Evolutionary conservation across 2,888 invertebrate species (phyloP).

Genomic region (Autographa pulchrina): DNA sequence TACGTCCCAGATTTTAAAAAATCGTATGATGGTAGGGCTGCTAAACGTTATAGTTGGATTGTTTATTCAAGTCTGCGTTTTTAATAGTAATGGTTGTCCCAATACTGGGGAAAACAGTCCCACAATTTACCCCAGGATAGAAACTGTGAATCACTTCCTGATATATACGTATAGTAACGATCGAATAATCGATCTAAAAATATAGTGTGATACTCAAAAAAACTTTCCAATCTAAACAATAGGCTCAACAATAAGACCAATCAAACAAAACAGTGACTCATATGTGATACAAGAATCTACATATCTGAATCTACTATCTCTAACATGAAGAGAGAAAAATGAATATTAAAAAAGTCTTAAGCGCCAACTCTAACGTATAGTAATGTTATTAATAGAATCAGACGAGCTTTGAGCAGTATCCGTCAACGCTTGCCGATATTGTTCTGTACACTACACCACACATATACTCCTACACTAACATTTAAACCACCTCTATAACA

Average conservation of each 20-base stretch:
- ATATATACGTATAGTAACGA: too few relatives aligned
- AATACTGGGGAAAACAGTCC: not conserved
- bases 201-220: conserved; percentile 21
- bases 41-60: not conserved
- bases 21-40: not conserved
- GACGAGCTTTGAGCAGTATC: conserved; percentile 72
- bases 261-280: conserved; percentile 35
- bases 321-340: conserved; percentile 37
- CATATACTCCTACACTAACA: not conserved
- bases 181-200: too few relatives aligned
- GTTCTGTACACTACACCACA: conserved; percentile 54
- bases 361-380: conserved; percentile 54
- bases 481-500: not conserved
- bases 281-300: conserved; percentile 39
- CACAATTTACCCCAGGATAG: conserved; percentile 2
- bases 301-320: too few relatives aligned
- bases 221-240: not conserved
- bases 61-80: too few relatives aligned
- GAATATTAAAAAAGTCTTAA: conserved; percentile 68
- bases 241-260: not conserved
- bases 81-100: too few relatives aligned
- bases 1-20: conserved; percentile 31
- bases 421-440: conserved; percentile 76
- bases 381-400: conserved; percentile 75
- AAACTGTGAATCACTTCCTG: too few relatives aligned